Evolutionary conservation across 2,797 vertebrate genomes (phyloP).

Genomic region (Hybognathus amarus): DNA sequence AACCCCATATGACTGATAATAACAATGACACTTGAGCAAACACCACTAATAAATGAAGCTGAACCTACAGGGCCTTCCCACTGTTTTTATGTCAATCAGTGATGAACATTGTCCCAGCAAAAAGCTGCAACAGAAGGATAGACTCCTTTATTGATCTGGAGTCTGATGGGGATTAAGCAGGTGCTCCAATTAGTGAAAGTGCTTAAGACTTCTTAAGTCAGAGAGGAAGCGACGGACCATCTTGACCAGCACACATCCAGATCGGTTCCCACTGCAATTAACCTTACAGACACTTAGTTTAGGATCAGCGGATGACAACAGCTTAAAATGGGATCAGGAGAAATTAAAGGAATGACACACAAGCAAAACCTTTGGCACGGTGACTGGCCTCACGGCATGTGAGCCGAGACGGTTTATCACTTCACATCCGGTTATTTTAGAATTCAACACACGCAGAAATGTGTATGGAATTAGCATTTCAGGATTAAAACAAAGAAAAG

Average conservation of each 20-base stretch:
- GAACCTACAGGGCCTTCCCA: not conserved
- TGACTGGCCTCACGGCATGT: not conserved
- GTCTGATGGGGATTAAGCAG: constrained; percentile 29
- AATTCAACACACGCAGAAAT: not conserved
- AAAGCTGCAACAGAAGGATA: not conserved
- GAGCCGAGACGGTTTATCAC: not conserved
- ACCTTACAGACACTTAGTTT: not conserved
- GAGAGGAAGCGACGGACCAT: not conserved
- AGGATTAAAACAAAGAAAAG: not conserved
- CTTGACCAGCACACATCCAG: constrained; percentile 16
- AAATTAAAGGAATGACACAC: constrained; percentile 9
- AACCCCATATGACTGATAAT: not conserved
- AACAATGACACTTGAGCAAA: not conserved
- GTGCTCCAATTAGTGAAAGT: constrained; percentile 21
- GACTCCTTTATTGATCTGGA: constrained; percentile 24
- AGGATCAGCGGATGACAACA: constrained; percentile 27
- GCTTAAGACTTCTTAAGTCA: constrained; percentile 2
- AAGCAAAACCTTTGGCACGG: not conserved
- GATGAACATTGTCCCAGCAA: not conserved
- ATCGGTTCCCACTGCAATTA: constrained; percentile 28
- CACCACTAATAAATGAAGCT: not conserved
- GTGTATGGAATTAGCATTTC: not conserved
- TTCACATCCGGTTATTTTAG: not conserved
- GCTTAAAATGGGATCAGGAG: constrained; percentile 20
- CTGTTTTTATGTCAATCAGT: not conserved